Conservation (phyloP, 2,888 invertebrate genomes). For the Epistrophe grossulariae region DNA sequence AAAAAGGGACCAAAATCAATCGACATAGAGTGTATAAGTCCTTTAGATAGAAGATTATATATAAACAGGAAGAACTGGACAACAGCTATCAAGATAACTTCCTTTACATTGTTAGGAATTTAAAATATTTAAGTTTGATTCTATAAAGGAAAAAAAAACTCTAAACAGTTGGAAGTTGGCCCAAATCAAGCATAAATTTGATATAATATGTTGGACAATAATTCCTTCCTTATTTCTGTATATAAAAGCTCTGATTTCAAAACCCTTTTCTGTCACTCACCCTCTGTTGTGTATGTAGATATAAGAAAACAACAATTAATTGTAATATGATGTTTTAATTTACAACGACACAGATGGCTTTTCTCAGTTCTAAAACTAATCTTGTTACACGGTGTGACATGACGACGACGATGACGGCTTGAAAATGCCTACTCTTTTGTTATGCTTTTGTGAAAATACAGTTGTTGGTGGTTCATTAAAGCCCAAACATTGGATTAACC, state of each 20-base stretch:
- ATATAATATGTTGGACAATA: not conserved
- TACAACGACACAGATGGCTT: constrained; percentile 65
- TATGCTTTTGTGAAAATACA: constrained; percentile 5
- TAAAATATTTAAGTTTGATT: not conserved
- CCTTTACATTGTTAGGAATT: not conserved
- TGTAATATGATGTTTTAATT: constrained; percentile 73
- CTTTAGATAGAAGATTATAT: not conserved
- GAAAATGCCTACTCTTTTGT: constrained; percentile 31
- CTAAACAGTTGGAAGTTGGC: too few relatives aligned
- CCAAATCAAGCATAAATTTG: not conserved
- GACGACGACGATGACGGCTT: not conserved
- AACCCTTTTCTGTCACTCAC: constrained; percentile 23
- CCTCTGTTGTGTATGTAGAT: too few relatives aligned
- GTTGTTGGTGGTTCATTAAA: constrained; percentile 71
- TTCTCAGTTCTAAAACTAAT: constrained; percentile 59
- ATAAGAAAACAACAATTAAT: constrained; percentile 65
- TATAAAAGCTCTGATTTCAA: constrained; percentile 14
- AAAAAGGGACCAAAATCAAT: too few relatives aligned
- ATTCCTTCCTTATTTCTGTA: not conserved
- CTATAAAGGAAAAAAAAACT: not conserved
- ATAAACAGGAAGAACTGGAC: not conserved
- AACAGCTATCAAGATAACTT: not conserved
- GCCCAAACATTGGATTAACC: constrained; percentile 73
- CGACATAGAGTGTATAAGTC: not conserved
- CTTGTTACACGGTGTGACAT: constrained; percentile 52